phyloP scores from a whole-genome alignment of 2,797 vertebrate genomes.

The Manis pentadactyla region DNA sequence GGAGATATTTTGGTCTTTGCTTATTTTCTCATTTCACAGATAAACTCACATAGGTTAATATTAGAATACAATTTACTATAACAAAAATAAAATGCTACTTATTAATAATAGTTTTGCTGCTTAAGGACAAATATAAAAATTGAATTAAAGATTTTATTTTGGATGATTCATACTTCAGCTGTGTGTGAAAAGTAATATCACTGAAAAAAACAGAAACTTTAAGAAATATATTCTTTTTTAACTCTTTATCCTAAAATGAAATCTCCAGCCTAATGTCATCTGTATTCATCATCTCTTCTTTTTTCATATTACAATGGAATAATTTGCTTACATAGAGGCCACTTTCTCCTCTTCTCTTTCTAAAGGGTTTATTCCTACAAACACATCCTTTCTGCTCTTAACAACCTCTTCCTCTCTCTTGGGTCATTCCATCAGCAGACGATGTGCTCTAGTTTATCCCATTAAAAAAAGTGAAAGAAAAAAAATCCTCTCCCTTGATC shows the following conservation, averaged over 20 bases:
- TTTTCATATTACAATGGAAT: neutral
- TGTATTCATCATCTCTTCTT: neutral
- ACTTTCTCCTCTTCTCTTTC: neutral
- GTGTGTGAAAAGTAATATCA: neutral
- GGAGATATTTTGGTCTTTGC: neutral
- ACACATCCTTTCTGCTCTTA: neutral
- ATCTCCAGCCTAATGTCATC: neutral
- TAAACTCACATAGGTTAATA: neutral
- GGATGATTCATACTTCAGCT: neutral
- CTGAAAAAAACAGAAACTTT: neutral
- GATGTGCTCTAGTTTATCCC: neutral
- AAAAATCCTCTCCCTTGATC: neutral
- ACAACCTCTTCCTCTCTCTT: neutral
- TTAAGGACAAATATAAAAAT: slow-evolving; percentile 3
- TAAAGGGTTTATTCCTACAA: neutral
- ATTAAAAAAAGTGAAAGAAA: neutral
- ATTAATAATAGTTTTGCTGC: neutral
- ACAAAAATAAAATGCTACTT: neutral
- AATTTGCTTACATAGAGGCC: neutral
- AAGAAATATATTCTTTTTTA: neutral
- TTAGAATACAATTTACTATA: neutral
- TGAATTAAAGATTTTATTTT: neutral
- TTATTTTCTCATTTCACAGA: neutral
- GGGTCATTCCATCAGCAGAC: neutral
- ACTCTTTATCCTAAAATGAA: neutral